Percentiles rank a stretch among this genome's conserved stretches.
These are phyloP conservation scores for Trichopria drosophilae DNA, from an alignment of 2,888 invertebrate genomes.

Conservation along the genomic window DNA sequence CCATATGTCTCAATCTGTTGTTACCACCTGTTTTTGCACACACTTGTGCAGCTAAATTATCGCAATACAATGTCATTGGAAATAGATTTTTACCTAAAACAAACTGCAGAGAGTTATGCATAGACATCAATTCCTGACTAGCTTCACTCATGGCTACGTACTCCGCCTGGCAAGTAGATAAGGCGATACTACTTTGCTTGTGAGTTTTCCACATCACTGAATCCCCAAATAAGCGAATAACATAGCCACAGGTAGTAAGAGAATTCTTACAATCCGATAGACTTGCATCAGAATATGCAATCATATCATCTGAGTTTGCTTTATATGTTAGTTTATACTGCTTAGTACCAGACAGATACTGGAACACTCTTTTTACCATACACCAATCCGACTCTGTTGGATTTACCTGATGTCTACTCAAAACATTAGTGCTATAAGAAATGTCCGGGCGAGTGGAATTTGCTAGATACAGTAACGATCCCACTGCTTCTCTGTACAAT, in stretches of 20 bases:
- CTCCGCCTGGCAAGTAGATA: too few species aligned
- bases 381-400: conserved; percentile 14
- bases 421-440: conserved; percentile 16
- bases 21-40: not conserved
- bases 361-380: conserved; percentile 24
- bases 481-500: conserved; percentile 35
- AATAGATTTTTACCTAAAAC: not conserved
- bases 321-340: too few species aligned
- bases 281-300: conserved; percentile 8
- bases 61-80: not conserved
- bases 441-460: conserved; percentile 24
- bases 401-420: conserved; percentile 22
- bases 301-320: too few species aligned
- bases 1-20: conserved; percentile 6
- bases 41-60: conserved; percentile 8
- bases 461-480: conserved; percentile 36
- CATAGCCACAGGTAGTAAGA: too few species aligned
- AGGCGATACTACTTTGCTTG: too few species aligned
- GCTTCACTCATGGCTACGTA: too few species aligned
- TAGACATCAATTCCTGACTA: too few species aligned
- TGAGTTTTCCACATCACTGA: too few species aligned
- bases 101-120: conserved; percentile 3
- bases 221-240: too few species aligned
- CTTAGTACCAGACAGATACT: conserved; percentile 22
- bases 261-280: too few species aligned